Evolutionary conservation across 2,888 invertebrate species (phyloP).

Genomic region (Leptopterna dolabrata): DNA sequence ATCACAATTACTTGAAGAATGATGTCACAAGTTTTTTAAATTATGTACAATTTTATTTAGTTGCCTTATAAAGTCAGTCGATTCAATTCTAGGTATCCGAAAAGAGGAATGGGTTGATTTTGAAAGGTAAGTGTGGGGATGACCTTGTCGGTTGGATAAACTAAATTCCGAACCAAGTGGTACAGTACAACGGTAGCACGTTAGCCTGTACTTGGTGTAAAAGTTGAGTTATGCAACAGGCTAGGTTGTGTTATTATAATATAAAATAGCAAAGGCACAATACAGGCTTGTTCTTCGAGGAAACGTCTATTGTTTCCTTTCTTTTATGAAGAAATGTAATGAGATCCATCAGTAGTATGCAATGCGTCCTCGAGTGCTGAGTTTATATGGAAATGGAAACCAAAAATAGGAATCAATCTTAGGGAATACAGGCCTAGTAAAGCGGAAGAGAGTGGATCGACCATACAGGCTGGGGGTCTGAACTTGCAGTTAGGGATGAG

Average conservation of each 20-base stretch:
- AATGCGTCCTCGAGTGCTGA: too few relatives aligned
- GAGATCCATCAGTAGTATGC: background rate
- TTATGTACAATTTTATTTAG: constrained; percentile 33
- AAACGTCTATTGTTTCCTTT: background rate
- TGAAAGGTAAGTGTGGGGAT: background rate
- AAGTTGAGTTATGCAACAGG: background rate
- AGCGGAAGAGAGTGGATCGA: too few relatives aligned
- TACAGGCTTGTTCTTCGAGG: constrained; percentile 28
- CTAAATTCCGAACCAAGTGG: background rate
- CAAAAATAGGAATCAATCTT: too few relatives aligned
- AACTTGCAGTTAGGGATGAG: too few relatives aligned
- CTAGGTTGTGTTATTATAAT: background rate
- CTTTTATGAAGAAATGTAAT: background rate
- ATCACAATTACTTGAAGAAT: constrained; percentile 49
- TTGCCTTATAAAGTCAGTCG: constrained; percentile 43
- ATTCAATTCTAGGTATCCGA: background rate
- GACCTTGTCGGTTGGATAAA: background rate
- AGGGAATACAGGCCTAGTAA: too few relatives aligned
- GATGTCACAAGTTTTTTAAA: constrained; percentile 17
- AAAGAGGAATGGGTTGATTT: background rate
- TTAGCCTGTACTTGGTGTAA: background rate
- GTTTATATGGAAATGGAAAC: too few relatives aligned
- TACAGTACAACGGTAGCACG: background rate
- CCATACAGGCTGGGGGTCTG: too few relatives aligned
- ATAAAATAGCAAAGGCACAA: constrained; percentile 19